phyloP scores from a whole-genome alignment of 1,140 invertebrate species.

The Charaxes varanes region DNA sequence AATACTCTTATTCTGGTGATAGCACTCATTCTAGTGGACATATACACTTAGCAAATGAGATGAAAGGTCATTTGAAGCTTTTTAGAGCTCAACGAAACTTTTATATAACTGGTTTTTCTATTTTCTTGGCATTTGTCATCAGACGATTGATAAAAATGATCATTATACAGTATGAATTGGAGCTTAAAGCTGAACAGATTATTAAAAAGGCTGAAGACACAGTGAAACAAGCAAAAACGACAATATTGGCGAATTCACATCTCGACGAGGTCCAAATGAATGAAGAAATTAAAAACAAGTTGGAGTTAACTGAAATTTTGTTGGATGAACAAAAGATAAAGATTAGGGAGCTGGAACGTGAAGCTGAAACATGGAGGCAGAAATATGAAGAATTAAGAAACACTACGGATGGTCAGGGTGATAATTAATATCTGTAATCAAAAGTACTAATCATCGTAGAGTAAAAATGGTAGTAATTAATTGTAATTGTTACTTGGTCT shows the following conservation, averaged over 20 bases:
- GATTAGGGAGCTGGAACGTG: conserved; percentile 39
- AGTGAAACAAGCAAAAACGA: conserved; percentile 43
- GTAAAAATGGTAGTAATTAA: background rate
- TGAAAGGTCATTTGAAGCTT: conserved; percentile 58
- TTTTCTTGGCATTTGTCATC: conserved; percentile 66
- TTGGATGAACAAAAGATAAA: conserved; percentile 35
- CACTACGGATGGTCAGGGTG: conserved; percentile 23
- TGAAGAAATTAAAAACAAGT: conserved; percentile 32
- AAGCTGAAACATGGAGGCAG: conserved; percentile 36
- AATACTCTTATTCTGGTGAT: conserved; percentile 48
- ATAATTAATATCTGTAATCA: conserved; percentile 23
- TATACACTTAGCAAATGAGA: conserved; percentile 41
- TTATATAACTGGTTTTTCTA: conserved; percentile 64
- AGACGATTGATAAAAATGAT: conserved; percentile 55
- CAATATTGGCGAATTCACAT: conserved; percentile 12
- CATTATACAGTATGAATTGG: conserved; percentile 59
- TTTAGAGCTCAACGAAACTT: conserved; percentile 69
- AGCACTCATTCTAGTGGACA: too few relatives aligned
- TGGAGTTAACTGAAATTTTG: conserved; percentile 30
- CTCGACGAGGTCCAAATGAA: conserved; percentile 3
- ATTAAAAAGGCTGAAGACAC: conserved; percentile 57
- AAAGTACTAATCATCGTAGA: background rate
- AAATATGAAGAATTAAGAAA: conserved; percentile 37
- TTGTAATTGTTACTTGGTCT: background rate
- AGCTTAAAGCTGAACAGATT: conserved; percentile 51